Conservation (phyloP, 1,140 invertebrate species). For the Drosophila setifemur region DNA sequence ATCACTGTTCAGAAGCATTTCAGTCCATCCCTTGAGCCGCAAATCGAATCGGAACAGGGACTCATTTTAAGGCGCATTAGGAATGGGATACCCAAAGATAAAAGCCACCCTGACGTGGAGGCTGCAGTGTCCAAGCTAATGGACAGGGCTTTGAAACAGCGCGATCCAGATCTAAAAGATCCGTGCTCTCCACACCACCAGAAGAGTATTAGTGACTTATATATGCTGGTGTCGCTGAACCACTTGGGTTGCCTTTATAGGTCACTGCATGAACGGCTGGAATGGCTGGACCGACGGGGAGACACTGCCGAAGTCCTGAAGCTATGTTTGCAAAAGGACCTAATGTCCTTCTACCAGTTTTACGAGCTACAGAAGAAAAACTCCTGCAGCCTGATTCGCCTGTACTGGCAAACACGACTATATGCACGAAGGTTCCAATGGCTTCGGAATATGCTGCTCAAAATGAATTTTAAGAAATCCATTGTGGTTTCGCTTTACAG, state of each 20-base stretch:
- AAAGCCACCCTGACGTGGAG: background rate
- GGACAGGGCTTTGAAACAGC: too few relatives aligned
- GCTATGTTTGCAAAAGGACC: constrained; percentile 1
- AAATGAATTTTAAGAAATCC: background rate
- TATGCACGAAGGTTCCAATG: constrained; percentile 16
- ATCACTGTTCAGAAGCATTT: background rate
- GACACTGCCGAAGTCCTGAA: background rate
- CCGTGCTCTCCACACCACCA: constrained; percentile 50
- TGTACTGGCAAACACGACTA: constrained; percentile 11
- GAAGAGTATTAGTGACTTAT: constrained; percentile 43
- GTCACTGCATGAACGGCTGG: background rate
- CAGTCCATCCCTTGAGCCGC: background rate
- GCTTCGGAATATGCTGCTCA: constrained; percentile 5
- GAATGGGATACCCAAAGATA: background rate
- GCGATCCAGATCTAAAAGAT: too few relatives aligned
- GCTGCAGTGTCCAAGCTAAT: background rate
- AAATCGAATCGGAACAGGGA: background rate
- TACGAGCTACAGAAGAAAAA: background rate
- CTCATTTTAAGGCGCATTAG: background rate
- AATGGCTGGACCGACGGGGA: constrained; percentile 1
- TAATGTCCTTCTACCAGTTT: constrained; percentile 14
- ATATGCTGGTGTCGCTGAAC: constrained; percentile 30
- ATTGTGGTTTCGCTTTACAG: constrained; percentile 12
- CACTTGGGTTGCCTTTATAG: constrained; percentile 41
- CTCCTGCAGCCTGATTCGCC: background rate